A percentile compares a stretch with the other conserved stretches of the same genome.
These are phyloP conservation scores for Microcebus jonahi DNA, from an alignment of 2,113 vertebrate genomes.

Conservation along the genomic window DNA sequence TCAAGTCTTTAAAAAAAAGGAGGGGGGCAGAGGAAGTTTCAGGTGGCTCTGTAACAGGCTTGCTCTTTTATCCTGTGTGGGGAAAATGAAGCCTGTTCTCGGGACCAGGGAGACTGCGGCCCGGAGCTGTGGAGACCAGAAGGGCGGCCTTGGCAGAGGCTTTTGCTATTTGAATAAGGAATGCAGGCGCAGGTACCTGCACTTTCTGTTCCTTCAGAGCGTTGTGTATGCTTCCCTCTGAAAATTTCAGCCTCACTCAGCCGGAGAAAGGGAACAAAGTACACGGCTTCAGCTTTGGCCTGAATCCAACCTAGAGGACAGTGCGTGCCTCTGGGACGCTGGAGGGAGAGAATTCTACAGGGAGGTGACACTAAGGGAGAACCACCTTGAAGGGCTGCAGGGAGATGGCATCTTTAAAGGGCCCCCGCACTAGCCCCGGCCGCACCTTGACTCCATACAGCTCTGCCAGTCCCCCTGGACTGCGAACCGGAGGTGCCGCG, in stretches of 20 bases:
- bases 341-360: too few relatives aligned
- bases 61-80: neutral
- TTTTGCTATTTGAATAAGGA: neutral
- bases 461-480: neutral
- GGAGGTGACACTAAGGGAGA: neutral
- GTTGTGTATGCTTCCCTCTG: neutral
- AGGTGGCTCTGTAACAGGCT: neutral
- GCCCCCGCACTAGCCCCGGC: neutral
- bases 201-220: neutral
- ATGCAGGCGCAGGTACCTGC: neutral
- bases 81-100: neutral
- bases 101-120: neutral
- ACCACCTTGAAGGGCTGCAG: too few relatives aligned
- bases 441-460: neutral
- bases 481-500: neutral
- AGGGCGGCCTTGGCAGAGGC: neutral
- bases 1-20: neutral
- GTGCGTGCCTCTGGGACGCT: neutral
- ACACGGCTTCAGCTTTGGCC: neutral
- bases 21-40: neutral
- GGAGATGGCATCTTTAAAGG: neutral
- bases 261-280: neutral
- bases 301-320: neutral
- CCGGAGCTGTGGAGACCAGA: neutral
- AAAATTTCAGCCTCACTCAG: neutral